Evolutionary conservation across 2,113 vertebrate species (phyloP).

Genomic region (Taurulus bubalis): DNA sequence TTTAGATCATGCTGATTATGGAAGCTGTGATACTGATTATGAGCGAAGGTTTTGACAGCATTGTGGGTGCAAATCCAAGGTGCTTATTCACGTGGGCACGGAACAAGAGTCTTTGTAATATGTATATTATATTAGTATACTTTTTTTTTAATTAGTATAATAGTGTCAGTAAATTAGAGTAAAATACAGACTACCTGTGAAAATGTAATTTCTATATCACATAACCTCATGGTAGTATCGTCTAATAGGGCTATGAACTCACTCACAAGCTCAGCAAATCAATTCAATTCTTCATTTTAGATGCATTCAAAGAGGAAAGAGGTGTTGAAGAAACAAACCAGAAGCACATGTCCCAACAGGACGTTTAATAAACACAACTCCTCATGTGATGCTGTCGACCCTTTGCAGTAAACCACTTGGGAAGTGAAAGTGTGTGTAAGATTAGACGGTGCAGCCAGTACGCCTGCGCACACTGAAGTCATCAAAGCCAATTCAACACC

Average conservation of each 20-base stretch:
- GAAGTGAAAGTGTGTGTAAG: background rate
- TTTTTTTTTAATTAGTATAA: background rate
- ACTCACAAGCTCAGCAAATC: background rate
- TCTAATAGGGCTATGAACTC: background rate
- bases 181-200: background rate
- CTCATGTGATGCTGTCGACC: background rate
- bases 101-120: background rate
- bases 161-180: background rate
- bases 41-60: too few species aligned
- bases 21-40: too few species aligned
- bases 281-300: background rate
- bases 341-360: background rate
- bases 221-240: too few species aligned
- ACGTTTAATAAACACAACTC: background rate
- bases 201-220: background rate
- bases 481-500: constrained; percentile 35
- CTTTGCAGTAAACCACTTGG: background rate
- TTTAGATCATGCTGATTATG: too few species aligned
- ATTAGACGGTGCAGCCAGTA: constrained; percentile 1
- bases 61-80: background rate
- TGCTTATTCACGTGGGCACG: background rate
- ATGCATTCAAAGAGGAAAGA: background rate
- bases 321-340: background rate
- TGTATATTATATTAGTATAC: background rate
- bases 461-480: background rate